Evolutionary conservation across 2,888 invertebrate species (phyloP).

Genomic region (Oligia latruncula): DNA sequence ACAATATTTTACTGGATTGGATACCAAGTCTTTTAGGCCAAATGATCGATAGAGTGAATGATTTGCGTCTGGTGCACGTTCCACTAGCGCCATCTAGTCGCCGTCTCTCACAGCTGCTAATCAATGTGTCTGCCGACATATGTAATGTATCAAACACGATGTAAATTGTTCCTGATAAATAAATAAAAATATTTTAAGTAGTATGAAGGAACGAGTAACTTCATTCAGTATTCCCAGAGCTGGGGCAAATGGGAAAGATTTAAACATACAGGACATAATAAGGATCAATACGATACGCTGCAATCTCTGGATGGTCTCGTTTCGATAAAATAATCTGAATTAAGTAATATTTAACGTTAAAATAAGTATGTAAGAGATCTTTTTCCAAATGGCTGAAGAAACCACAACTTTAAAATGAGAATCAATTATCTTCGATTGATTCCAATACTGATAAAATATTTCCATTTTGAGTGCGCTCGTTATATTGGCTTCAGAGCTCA

Average conservation of each 20-base stretch:
- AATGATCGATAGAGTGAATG: too few species aligned
- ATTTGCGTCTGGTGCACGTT: too few species aligned
- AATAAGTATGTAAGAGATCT: neutral
- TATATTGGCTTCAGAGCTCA: neutral
- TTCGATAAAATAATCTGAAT: conserved; percentile 1
- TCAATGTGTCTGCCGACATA: too few species aligned
- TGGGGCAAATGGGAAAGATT: neutral
- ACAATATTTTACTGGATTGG: too few species aligned
- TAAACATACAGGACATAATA: neutral
- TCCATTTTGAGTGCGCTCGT: neutral
- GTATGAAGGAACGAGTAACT: conserved; percentile 15
- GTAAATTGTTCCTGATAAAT: too few species aligned
- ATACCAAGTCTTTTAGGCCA: too few species aligned
- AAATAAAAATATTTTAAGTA: neutral
- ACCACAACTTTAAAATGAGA: neutral
- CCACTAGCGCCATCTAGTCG: too few species aligned
- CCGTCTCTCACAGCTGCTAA: too few species aligned
- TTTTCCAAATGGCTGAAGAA: neutral
- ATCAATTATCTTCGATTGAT: neutral
- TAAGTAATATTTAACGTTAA: neutral
- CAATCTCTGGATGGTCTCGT: neutral
- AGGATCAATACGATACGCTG: neutral
- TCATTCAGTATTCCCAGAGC: neutral
- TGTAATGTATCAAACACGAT: too few species aligned
- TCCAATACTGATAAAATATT: neutral